Base-by-base conservation (phyloP, 2,113 vertebrate genomes). In the Barnardius zonarius region DNA sequence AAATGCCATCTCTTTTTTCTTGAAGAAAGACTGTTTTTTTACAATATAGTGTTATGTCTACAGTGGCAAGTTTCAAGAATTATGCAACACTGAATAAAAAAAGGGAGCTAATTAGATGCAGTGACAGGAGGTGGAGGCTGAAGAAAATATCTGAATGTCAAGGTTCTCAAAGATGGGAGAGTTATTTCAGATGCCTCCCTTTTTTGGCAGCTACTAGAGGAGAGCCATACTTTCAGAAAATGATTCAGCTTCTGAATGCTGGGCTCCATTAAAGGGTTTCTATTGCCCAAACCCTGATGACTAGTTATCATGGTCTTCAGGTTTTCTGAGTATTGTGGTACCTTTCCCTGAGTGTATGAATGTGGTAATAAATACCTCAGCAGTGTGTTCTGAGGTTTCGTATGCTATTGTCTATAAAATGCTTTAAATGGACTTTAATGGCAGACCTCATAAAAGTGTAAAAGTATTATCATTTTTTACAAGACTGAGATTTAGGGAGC, bases 121-220 rank as follows among this genome's bases (percentile, higher is more conserved):
- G 77, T 75, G 79, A 87, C n/a, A 70, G 59, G 67, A 95, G 59
- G 44, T 10, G 7, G 69, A 70, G 63, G 68, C 37, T 13, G 0
- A 80, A 74, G 59, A 90, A 95, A 94, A 86, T 51, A 70, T 88
- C 66, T 76, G 62, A 61, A 87, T 64, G 75, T 83, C 25, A 44
- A 69, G 23, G 87, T 80, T 64, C 68, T 72, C 28, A 33, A 80
- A 90, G 79, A 86, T n/a, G n/a, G n/a, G 24, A 83, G 61, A 80
- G 51, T 83, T 88, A 88, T 95, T 96, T 92, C 90, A 73, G 35
- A 81, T 72, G 68, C 16, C 23, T 95, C 67, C n/a, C 41, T 88
- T 83, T 95, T 68, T 48, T 39, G 68, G 35, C 44, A 95, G 33
- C 55, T 86, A 43, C 27, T 48, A 77, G 55, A 91, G 7, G 18